These are phyloP conservation scores for Caenorhabditis drosophilae DNA, from an alignment of 2,888 invertebrate genomes.

Conservation along the genomic window DNA sequence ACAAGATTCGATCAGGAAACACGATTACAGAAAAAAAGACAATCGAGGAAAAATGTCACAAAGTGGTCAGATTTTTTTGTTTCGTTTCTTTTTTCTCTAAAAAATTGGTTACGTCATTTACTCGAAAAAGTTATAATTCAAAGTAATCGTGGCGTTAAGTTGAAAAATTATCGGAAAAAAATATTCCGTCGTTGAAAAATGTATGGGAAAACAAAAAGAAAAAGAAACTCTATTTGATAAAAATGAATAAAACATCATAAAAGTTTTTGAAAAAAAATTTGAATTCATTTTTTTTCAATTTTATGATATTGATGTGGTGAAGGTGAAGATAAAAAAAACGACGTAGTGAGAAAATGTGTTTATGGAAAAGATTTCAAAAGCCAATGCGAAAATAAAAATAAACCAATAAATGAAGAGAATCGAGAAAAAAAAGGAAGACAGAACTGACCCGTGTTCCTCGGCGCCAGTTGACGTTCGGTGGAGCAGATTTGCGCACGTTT, in stretches of 20 bases:
- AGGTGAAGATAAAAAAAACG: neutral
- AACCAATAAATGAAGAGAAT: slow-evolving; percentile 7
- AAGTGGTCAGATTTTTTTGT: neutral
- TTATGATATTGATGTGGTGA: slow-evolving; percentile 5
- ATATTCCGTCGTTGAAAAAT: too few relatives aligned
- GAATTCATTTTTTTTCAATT: neutral
- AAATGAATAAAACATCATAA: too few relatives aligned
- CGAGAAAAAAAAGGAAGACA: slow-evolving; percentile 3
- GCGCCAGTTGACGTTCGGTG: slow-evolving; percentile 21
- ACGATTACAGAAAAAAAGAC: neutral
- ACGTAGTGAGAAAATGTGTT: neutral
- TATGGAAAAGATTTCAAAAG: neutral
- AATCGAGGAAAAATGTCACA: neutral
- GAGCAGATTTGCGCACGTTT: slow-evolving; percentile 40
- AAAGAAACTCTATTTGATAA: too few relatives aligned
- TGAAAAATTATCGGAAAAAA: too few relatives aligned
- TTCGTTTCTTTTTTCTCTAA: neutral
- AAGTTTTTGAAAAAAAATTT: neutral
- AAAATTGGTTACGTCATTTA: neutral
- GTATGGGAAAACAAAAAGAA: too few relatives aligned
- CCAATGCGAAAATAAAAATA: neutral
- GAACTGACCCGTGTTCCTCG: slow-evolving; percentile 38
- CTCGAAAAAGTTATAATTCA: neutral
- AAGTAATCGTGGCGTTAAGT: too few relatives aligned
- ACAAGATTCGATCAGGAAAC: neutral